phyloP scores from a whole-genome alignment of 2,113 vertebrate genomes.

The Todiramphus chloris region DNA sequence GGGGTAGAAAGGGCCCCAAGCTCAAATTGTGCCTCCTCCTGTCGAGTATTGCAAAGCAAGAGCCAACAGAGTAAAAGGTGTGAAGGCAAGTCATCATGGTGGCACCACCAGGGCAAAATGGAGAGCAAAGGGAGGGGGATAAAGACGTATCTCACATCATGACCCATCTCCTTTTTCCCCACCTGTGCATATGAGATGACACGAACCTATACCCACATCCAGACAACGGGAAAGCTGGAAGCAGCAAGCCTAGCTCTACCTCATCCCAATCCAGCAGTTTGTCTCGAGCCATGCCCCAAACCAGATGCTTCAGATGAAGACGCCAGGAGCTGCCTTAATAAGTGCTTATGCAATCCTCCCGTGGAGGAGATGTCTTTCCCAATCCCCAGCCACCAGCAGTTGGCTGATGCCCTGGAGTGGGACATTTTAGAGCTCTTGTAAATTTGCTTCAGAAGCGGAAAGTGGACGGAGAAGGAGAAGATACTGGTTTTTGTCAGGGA shows the following conservation, averaged over 20 bases:
- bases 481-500: conserved; percentile 4
- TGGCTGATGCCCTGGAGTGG: conserved; percentile 55
- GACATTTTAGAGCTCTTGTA: conserved; percentile 61
- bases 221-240: neutral
- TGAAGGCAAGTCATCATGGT: neutral
- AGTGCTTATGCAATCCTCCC: conserved; percentile 45
- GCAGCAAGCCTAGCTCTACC: neutral
- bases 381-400: conserved; percentile 46
- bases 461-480: conserved; percentile 4
- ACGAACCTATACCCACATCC: neutral
- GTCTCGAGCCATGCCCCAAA: conserved; percentile 48
- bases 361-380: conserved; percentile 56
- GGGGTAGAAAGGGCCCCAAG: neutral
- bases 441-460: conserved; percentile 55
- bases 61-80: neutral
- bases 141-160: neutral
- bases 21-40: neutral
- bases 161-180: neutral
- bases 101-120: neutral
- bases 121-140: neutral
- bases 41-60: neutral
- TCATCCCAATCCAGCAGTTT: neutral
- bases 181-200: rapidly evolving
- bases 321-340: conserved; percentile 50
- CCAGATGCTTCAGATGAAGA: conserved; percentile 39